Evolutionary conservation across 1,140 invertebrate genomes (phyloP).

Genomic region (Hydropsyche tenuis): DNA sequence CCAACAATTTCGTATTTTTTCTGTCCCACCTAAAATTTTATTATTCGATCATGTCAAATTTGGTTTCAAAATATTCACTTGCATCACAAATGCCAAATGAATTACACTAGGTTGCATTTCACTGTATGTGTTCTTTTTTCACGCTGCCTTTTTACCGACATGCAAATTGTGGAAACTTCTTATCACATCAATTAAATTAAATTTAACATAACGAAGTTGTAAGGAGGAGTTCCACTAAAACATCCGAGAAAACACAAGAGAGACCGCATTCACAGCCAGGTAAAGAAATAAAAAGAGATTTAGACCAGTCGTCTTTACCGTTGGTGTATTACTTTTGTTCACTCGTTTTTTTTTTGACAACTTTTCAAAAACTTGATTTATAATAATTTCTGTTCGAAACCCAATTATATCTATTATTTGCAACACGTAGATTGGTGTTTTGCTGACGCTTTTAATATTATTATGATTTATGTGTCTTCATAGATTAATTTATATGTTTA

Average conservation of each 20-base stretch:
- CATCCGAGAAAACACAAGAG: conserved; percentile 64
- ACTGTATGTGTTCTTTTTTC: conserved; percentile 48
- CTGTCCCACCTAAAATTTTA: no score
- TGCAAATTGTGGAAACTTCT: not conserved
- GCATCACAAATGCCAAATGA: not conserved
- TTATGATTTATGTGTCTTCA: no score
- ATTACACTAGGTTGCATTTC: conserved; percentile 26
- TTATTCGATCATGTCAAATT: not conserved
- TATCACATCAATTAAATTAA: not conserved
- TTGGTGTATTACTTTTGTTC: no score
- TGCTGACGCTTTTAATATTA: no score
- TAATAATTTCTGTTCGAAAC: no score
- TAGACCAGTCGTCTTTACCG: conserved; percentile 20
- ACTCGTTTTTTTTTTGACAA: not conserved
- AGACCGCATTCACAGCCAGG: conserved; percentile 65
- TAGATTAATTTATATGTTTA: no score
- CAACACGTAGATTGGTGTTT: no score
- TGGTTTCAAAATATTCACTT: not conserved
- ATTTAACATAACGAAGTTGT: conserved; percentile 55
- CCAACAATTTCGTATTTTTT: no score
- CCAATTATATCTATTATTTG: no score
- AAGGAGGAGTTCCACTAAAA: conserved; percentile 65
- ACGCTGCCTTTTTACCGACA: conserved; percentile 46
- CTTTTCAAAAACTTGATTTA: no score
- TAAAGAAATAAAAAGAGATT: conserved; percentile 54